Conservation (phyloP, 2,888 invertebrate species). For the Nomada hirtipes region DNA sequence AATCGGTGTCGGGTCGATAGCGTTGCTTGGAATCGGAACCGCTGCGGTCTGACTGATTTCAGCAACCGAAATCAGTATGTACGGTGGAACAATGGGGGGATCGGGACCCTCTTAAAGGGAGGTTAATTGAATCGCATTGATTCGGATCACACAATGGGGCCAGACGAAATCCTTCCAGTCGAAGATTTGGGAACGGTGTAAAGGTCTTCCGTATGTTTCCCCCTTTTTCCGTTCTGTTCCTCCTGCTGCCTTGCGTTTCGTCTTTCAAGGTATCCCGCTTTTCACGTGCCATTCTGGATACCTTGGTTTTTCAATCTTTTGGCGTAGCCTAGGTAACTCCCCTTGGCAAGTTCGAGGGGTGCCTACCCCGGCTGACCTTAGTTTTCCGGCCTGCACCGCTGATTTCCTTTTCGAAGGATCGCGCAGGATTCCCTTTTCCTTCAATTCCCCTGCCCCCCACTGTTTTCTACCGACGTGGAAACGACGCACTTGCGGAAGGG, state of each 20-base stretch:
- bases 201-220: constrained; percentile 49
- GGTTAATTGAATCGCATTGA: constrained; percentile 80
- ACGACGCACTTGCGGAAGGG: constrained; percentile 37
- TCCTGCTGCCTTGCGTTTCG: background rate
- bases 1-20: constrained; percentile 55
- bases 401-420: constrained; percentile 50
- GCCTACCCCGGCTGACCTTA: constrained; percentile 62
- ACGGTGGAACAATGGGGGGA: constrained; percentile 73
- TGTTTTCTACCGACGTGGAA: constrained; percentile 15
- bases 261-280: constrained; percentile 18
- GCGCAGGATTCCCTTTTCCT: constrained; percentile 19
- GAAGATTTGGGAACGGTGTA: constrained; percentile 54
- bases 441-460: constrained; percentile 8
- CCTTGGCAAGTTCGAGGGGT: constrained; percentile 65
- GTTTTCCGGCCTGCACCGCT: constrained; percentile 57
- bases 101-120: constrained; percentile 73
- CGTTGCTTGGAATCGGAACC: constrained; percentile 53
- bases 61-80: constrained; percentile 69
- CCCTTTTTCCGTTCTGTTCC: constrained; percentile 23
- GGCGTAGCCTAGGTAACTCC: constrained; percentile 81
- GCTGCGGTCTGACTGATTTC: constrained; percentile 24
- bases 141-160: constrained; percentile 75
- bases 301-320: constrained; percentile 46
- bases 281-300: background rate
- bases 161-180: constrained; percentile 71